Evolutionary conservation across 2,113 vertebrate species (phyloP), one percentile per base, ranked within the genome.

Genomic region (Dolichotis patagonum): DNA sequence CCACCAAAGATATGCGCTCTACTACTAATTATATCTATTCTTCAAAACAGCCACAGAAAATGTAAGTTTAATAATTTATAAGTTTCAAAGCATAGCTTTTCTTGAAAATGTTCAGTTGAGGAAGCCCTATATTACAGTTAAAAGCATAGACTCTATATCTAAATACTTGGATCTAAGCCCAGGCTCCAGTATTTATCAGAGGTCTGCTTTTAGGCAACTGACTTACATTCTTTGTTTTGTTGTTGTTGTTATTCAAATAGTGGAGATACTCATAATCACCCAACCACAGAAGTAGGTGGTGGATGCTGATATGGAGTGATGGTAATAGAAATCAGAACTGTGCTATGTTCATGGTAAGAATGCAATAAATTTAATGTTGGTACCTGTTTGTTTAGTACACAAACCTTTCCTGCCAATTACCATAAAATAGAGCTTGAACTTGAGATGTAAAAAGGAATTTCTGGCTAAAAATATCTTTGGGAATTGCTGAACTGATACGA

Each of bases 401-500:
- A 84, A 46, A 41, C 7, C n/a, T 82, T 80, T 20, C 58, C 38
- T 83, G 26, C 8, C 19, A 89, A 41, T 65, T 67, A 62, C 62
- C 17, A n/a, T 87, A 82, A 95, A 78, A 63, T 28, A 88, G 13
- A 86, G 14, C 26, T 49, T 91, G 73, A 95, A 85, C 22, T 73
- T 96, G 65, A 52, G 8, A 69, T 88, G 11, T 60, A 32, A 28
- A 41, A 63, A 56, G 65, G 24, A 63, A 62, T 90, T 83, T 94
- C 60, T 92, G 38, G 9, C 83, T 81, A 32, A 97, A 90, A 63
- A 77, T 20, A 92, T 91, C 41, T 82, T 80, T 67, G 81, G 60
- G 92, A 93, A 83, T 77, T 81, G 56, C 41, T 58, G 69, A 85
- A 85, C 63, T 58, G 6, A 35, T 67, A 87, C 54, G 26, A 85